Percentiles rank a stretch among this genome's conserved stretches.
These are phyloP conservation scores for Andrena dorsata DNA, from an alignment of 2,888 invertebrate species.

Conservation along the genomic window DNA sequence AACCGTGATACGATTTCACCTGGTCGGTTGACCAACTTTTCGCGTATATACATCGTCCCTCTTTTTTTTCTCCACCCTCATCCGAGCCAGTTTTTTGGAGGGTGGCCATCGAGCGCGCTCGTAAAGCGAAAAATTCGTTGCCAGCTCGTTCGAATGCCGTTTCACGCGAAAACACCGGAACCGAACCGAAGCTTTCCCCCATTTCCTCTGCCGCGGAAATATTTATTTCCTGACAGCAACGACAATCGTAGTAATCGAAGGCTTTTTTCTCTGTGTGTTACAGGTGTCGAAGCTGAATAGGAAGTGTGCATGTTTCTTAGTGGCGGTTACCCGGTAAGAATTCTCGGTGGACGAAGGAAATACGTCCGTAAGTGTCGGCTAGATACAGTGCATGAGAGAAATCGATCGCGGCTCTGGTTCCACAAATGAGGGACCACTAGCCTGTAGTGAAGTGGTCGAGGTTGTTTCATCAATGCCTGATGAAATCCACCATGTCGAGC, in stretches of 20 bases:
- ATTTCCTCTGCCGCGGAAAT: neutral
- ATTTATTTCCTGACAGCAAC: neutral
- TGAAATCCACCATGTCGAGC: neutral
- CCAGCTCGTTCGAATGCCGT: slow-evolving; percentile 29
- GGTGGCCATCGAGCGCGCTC: slow-evolving; percentile 37
- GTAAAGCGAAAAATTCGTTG: slow-evolving; percentile 48
- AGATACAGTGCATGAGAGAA: slow-evolving; percentile 1
- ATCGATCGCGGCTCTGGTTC: neutral
- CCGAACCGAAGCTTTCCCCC: neutral
- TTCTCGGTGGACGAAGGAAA: neutral
- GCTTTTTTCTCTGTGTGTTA: slow-evolving; percentile 39
- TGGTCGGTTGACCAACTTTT: slow-evolving; percentile 41
- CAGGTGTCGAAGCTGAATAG: slow-evolving; percentile 54
- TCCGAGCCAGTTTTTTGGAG: slow-evolving; percentile 27
- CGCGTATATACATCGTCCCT: slow-evolving; percentile 19
- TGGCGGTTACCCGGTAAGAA: slow-evolving; percentile 56
- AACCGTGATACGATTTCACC: slow-evolving; percentile 28
- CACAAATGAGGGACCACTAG: neutral
- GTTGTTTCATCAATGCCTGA: neutral
- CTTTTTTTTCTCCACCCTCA: neutral
- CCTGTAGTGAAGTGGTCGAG: neutral
- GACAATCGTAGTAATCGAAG: slow-evolving; percentile 9
- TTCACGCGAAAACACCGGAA: slow-evolving; percentile 29
- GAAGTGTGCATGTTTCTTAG: slow-evolving; percentile 60
- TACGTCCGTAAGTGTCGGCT: neutral